Evolutionary conservation across 2,113 vertebrate genomes (phyloP), one percentile per base, ranked within the genome.

Genomic region (Tinamus guttatus): DNA sequence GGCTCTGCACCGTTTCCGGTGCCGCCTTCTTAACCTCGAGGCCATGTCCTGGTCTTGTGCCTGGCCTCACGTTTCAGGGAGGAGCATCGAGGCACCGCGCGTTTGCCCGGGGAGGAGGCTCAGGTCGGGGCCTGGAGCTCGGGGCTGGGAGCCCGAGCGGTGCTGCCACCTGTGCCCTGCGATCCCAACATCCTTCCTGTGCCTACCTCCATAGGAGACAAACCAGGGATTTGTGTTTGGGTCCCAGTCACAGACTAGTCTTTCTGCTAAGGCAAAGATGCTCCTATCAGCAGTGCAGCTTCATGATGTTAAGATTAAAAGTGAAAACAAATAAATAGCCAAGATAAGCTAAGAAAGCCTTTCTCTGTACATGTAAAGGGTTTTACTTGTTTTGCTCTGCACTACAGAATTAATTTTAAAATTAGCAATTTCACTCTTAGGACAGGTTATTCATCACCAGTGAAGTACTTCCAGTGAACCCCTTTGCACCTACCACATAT

Each of bases 191-290:
- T 47, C 45, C 18, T 20, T 47, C 45, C 19, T 19, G 45, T 20
- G 45, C 49, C 17, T 43, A 2, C 0, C 0, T 27, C 2, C 3
- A 10, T 12, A 19, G 14, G 25, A 24, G 24, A 2, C 3, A 18
- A 45, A 7, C 13, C 2, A 12, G 18, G 2, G 1, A 0, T 36
- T 62, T 38, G 5, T 36, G 7, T 38, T 64, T 64, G 2, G 6
- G 3, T 49, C n/a, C 4, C 1, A 14, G 4, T 7, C 71, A 8
- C 51, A 47, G 21, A 58, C 24, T 59, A 18, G 9, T 9, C 41
- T 4, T 27, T 8, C 7, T n/a, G 4, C 2, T 4, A 25, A 7
- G 7, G 4, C 2, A 5, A 9, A 13, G 5, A 2, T 3, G 0
- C 40, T 80, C 67, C 2, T 5, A 2, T 38, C 13, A 58, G 5